Conservation (phyloP, 2,888 invertebrate genomes). For the Epinotia nisella region DNA sequence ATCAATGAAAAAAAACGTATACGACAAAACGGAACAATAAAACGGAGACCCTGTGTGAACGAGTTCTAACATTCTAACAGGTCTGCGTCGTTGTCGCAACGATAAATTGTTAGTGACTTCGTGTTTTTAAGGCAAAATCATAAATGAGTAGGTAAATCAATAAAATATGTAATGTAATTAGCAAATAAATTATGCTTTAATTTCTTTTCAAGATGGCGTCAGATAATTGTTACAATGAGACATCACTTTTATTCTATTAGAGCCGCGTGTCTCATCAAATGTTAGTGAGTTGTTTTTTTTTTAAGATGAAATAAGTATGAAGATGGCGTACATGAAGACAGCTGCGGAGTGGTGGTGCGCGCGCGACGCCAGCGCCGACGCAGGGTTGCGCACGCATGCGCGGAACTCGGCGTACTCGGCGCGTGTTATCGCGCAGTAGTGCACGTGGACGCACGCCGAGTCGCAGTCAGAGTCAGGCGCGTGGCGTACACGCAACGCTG, state of each 20-base stretch:
- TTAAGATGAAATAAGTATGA: conserved; percentile 68
- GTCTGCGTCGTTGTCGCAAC: no score
- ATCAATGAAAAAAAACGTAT: no score
- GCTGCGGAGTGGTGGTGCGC: conserved; percentile 76
- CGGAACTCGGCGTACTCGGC: conserved; percentile 93
- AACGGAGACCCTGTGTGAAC: no score
- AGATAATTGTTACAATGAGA: no score
- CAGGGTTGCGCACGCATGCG: conserved; percentile 91
- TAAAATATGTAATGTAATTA: no score
- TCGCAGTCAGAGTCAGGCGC: conserved; percentile 86
- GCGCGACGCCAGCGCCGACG: conserved; percentile 89
- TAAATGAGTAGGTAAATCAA: no score
- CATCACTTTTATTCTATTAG: neutral
- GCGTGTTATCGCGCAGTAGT: conserved; percentile 95
- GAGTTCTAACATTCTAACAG: no score
- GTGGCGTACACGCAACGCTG: conserved; percentile 90
- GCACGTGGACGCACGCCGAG: conserved; percentile 90
- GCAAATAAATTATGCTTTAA: no score
- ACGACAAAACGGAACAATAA: no score
- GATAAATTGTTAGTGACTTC: no score
- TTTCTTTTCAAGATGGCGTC: no score
- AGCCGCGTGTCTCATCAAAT: neutral
- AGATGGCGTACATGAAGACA: conserved; percentile 75
- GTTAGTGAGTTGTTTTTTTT: neutral
- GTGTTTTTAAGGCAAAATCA: no score